Evolutionary conservation across 2,888 invertebrate genomes (phyloP).

Genomic region (Drosophila ezoana): DNA sequence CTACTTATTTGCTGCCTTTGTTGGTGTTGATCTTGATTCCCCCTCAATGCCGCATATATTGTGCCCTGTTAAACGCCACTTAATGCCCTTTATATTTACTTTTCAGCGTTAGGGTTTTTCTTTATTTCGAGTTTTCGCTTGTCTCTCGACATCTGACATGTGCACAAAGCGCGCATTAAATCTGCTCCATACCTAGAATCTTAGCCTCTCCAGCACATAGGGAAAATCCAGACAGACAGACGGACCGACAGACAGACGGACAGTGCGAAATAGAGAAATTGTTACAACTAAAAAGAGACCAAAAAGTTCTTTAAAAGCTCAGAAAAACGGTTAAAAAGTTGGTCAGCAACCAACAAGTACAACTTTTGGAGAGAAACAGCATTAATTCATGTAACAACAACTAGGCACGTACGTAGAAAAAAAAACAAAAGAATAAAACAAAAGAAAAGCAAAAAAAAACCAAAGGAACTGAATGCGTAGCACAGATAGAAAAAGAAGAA

Average conservation of each 20-base stretch:
- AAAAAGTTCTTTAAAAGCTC: slow-evolving; percentile 22
- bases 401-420: not conserved
- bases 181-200: slow-evolving; percentile 5
- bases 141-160: slow-evolving; percentile 47
- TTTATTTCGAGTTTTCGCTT: slow-evolving; percentile 22
- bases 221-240: not conserved
- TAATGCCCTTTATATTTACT: slow-evolving; percentile 76
- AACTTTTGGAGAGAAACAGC: slow-evolving; percentile 31
- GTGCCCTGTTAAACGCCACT: slow-evolving; percentile 72
- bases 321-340: slow-evolving; percentile 27
- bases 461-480: not conserved
- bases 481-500: not conserved
- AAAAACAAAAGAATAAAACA: not conserved
- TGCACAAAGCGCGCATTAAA: slow-evolving; percentile 49
- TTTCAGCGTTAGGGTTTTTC: slow-evolving; percentile 30
- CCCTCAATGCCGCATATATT: slow-evolving; percentile 26
- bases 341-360: slow-evolving; percentile 4
- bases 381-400: slow-evolving; percentile 51
- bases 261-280: slow-evolving; percentile 52
- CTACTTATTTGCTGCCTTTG: slow-evolving; percentile 10
- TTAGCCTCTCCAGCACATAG: slow-evolving; percentile 2
- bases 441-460: not conserved
- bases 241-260: slow-evolving; percentile 31
- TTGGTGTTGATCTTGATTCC: slow-evolving; percentile 19
- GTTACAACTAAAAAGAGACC: slow-evolving; percentile 19